phyloP scores from a whole-genome alignment of 2,888 invertebrate genomes.

The Cremastinae sp. region DNA sequence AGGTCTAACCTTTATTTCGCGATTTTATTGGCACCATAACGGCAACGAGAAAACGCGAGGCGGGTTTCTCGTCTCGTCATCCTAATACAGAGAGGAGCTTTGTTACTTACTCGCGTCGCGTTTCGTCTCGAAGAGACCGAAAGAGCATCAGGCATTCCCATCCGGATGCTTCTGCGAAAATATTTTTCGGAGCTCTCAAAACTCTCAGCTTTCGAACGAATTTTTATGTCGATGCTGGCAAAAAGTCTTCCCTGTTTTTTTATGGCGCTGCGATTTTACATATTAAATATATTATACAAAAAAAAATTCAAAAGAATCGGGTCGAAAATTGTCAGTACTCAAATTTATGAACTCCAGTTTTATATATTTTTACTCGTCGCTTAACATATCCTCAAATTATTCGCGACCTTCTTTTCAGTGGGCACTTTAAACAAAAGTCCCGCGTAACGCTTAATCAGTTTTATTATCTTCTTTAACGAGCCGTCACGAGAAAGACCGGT shows the following conservation, averaged over 20 bases:
- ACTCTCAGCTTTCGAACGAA: too few species aligned
- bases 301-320: too few species aligned
- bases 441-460: slow-evolving; percentile 2
- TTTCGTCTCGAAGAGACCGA: not conserved
- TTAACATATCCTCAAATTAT: slow-evolving; percentile 6
- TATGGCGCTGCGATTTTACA: too few species aligned
- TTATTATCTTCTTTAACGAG: slow-evolving; percentile 37
- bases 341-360: too few species aligned
- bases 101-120: slow-evolving; percentile 62
- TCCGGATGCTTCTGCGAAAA: not conserved
- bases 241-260: too few species aligned
- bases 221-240: too few species aligned
- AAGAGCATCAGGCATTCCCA: not conserved
- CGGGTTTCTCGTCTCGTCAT: slow-evolving; percentile 65
- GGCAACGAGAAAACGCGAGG: slow-evolving; percentile 40
- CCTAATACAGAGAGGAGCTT: slow-evolving; percentile 53
- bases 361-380: too few species aligned
- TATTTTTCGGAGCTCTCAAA: too few species aligned
- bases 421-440: not conserved
- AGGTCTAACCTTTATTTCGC: slow-evolving; percentile 46
- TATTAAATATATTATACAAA: too few species aligned
- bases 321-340: too few species aligned
- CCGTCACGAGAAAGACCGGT: not conserved
- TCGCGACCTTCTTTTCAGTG: not conserved
- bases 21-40: slow-evolving; percentile 73